These are phyloP conservation scores for Callocephalon fimbriatum DNA, from an alignment of 2,113 vertebrate species.

Conservation along the genomic window DNA sequence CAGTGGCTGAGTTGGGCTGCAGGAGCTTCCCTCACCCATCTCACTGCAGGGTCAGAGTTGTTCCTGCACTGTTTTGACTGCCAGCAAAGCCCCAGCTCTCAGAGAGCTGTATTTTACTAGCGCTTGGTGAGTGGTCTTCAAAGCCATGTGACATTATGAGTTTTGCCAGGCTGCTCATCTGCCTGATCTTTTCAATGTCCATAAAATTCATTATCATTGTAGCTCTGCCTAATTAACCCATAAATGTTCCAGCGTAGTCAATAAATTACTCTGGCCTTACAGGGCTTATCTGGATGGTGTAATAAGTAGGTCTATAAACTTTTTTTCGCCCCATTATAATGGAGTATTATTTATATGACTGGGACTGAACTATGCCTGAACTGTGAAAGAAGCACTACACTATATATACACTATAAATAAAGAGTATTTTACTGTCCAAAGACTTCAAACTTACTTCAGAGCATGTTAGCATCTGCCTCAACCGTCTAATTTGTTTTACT, in stretches of 20 bases:
- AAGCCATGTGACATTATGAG: neutral
- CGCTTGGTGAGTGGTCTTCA: neutral
- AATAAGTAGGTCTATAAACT: neutral
- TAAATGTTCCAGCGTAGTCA: neutral
- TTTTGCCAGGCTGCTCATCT: slow-evolving; percentile 41
- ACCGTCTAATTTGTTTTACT: neutral
- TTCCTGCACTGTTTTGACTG: neutral
- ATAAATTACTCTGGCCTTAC: slow-evolving; percentile 38
- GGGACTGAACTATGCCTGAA: slow-evolving; percentile 60
- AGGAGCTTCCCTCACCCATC: neutral
- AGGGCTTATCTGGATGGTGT: slow-evolving; percentile 12
- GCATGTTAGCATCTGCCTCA: slow-evolving; percentile 11
- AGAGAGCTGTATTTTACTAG: neutral
- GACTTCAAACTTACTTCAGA: neutral
- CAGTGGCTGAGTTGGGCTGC: neutral
- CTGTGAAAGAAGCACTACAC: slow-evolving; percentile 8
- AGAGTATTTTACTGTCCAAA: slow-evolving; percentile 8
- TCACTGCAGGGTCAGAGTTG: neutral
- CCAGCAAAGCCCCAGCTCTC: neutral
- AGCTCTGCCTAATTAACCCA: slow-evolving; percentile 37
- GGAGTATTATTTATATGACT: slow-evolving; percentile 44
- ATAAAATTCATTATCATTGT: slow-evolving; percentile 34
- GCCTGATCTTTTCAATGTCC: neutral
- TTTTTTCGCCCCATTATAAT: neutral
- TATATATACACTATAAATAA: slow-evolving; percentile 39